Evolutionary conservation across 2,113 vertebrate species (phyloP).

Genomic region (Vulpes ferrilata): DNA sequence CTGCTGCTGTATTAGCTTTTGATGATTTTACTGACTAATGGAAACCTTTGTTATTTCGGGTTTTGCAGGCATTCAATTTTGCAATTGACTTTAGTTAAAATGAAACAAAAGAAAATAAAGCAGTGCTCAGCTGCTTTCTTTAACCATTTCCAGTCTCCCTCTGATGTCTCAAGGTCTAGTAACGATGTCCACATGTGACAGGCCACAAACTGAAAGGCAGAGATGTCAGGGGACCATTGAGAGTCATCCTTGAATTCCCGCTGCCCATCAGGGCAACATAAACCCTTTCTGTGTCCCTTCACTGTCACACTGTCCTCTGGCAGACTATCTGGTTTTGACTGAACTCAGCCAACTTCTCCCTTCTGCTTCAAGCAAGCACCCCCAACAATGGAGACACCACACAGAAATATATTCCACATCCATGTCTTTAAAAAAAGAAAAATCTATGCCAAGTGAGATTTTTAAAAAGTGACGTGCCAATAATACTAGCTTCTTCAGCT

Average conservation of each 20-base stretch:
- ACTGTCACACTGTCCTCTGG: neutral
- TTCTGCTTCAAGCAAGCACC: neutral
- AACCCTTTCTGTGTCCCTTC: neutral
- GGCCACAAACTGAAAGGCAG: neutral
- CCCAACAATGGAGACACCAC: neutral
- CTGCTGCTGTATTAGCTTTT: neutral
- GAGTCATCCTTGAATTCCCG: neutral
- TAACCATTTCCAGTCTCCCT: neutral
- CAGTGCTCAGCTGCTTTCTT: neutral
- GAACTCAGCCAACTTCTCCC: neutral
- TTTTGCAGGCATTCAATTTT: neutral
- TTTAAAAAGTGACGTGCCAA: neutral
- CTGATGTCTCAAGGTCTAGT: neutral
- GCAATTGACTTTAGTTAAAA: conserved; percentile 47
- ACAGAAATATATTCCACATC: neutral
- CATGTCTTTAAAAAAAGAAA: neutral
- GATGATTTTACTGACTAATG: neutral
- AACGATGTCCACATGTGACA: neutral
- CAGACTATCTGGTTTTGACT: neutral
- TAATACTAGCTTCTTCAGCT: conserved; percentile 6
- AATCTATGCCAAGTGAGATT: neutral
- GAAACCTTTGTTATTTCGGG: neutral
- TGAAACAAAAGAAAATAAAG: neutral
- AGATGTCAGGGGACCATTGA: neutral
- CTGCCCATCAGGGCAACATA: neutral